A percentile compares a stretch with the other conserved stretches of the same genome.
Conservation (phyloP, 1,140 invertebrate genomes). For the Penaeus chinensis region DNA sequence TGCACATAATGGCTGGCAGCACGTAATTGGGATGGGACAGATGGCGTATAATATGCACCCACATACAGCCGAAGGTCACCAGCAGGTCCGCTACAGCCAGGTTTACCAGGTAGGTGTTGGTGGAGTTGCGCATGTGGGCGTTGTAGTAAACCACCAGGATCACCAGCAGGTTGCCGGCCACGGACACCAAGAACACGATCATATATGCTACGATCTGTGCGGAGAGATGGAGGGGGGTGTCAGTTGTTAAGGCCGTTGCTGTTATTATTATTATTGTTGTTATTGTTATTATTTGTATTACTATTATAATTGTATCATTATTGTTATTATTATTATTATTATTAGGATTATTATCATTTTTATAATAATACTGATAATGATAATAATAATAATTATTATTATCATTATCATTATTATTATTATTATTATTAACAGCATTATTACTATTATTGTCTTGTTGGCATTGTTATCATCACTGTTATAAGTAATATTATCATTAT, state of each 20-base stretch:
- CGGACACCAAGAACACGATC: constrained; percentile 65
- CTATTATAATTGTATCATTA: no score
- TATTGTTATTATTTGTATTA: no score
- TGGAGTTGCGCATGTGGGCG: constrained; percentile 68
- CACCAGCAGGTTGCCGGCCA: constrained; percentile 71
- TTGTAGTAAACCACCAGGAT: constrained; percentile 71
- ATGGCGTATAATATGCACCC: constrained; percentile 69
- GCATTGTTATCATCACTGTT: no score
- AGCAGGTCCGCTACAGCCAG: constrained; percentile 68
- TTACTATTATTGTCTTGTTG: no score
- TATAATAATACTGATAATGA: no score
- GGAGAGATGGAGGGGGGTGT: not conserved
- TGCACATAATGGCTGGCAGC: constrained; percentile 70
- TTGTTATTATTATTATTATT: no score
- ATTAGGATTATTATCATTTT: no score
- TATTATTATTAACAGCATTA: no score
- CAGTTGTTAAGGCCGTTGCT: not conserved
- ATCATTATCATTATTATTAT: no score
- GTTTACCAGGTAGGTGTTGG: constrained; percentile 70
- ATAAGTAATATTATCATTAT: no score
- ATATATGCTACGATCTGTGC: constrained; percentile 50
- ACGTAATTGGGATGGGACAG: constrained; percentile 66
- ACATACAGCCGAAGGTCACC: constrained; percentile 70
- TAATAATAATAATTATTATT: no score
- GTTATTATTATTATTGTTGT: not conserved